Conservation (phyloP, 1,140 invertebrate species). For the Planococcus citri region DNA sequence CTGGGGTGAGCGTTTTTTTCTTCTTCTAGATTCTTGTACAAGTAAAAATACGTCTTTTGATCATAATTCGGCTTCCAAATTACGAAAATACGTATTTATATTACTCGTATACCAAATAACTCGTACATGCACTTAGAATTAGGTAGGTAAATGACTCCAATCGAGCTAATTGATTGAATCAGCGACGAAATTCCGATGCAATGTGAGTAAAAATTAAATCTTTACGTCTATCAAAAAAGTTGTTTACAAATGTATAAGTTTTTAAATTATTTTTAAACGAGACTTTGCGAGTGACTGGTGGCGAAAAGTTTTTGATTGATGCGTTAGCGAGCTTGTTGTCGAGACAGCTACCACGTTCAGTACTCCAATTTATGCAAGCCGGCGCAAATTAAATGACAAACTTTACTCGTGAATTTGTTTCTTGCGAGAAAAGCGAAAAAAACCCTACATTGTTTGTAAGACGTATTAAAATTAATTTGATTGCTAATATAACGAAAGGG, state of each 20-base stretch:
- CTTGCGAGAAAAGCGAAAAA: neutral
- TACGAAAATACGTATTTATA: too few relatives aligned
- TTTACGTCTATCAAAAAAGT: neutral
- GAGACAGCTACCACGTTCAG: neutral
- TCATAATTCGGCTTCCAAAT: too few relatives aligned
- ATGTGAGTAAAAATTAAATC: neutral
- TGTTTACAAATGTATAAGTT: neutral
- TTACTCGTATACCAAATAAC: too few relatives aligned
- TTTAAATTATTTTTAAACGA: slow-evolving; percentile 8
- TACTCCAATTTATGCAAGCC: too few relatives aligned
- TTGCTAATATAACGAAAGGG: neutral
- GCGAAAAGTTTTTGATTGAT: neutral
- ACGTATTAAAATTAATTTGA: neutral
- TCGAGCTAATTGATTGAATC: neutral
- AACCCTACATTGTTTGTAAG: neutral
- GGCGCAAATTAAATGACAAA: neutral
- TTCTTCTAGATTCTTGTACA: too few relatives aligned
- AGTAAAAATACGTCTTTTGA: too few relatives aligned
- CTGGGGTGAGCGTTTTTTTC: too few relatives aligned
- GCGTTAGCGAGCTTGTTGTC: neutral
- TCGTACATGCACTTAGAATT: too few relatives aligned
- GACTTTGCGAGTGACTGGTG: neutral
- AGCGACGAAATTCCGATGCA: neutral
- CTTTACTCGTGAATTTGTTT: neutral
- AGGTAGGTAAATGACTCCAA: too few relatives aligned